Conservation (phyloP, 2,797 vertebrate species). For the Novumbra hubbsi region DNA sequence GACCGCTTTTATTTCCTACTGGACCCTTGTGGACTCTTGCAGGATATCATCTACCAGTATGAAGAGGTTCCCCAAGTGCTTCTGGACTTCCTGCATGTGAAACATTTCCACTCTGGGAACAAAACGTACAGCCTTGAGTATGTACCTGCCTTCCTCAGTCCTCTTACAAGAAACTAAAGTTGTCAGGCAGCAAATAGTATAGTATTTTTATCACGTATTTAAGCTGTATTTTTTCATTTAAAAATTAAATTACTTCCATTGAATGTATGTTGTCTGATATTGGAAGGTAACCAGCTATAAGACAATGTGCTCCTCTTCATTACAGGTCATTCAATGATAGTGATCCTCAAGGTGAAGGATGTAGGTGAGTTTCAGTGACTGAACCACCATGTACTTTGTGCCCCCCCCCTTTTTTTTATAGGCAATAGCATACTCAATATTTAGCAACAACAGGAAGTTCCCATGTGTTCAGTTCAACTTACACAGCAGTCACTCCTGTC, state of each 20-base stretch:
- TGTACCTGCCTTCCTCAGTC: conserved; percentile 35
- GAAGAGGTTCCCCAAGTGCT: conserved; percentile 75
- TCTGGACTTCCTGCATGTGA: conserved; percentile 77
- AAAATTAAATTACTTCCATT: neutral
- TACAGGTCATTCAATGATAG: conserved; percentile 66
- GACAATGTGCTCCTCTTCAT: neutral
- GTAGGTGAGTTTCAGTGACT: conserved; percentile 44
- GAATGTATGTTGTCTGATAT: neutral
- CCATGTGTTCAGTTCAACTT: neutral
- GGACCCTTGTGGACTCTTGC: neutral
- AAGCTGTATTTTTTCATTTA: neutral
- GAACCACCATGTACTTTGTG: neutral
- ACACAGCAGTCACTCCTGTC: neutral
- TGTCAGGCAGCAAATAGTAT: neutral
- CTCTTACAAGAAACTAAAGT: neutral
- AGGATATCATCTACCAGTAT: conserved; percentile 73
- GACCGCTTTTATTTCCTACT: neutral
- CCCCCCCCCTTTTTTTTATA: neutral
- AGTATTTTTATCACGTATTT: no score
- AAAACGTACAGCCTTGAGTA: conserved; percentile 72
- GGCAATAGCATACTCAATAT: neutral
- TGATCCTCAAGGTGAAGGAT: conserved; percentile 54
- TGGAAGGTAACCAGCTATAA: neutral
- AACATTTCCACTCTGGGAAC: conserved; percentile 74
- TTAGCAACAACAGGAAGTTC: neutral